phyloP scores from a whole-genome alignment of 1,140 invertebrate genomes.

The Hormaphis cornu region DNA sequence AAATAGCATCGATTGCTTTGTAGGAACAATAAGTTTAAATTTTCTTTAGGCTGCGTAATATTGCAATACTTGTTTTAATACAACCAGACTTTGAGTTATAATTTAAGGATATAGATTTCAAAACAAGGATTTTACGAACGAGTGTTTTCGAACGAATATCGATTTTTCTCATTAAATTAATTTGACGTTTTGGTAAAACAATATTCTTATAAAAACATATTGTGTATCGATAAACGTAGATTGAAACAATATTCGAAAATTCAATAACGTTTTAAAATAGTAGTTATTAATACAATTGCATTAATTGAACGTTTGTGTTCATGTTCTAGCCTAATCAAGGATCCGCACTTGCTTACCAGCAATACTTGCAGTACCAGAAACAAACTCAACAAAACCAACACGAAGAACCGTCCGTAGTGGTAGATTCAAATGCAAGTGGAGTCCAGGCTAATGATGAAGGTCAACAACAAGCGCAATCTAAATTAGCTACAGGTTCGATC shows the following conservation, averaged over 20 bases:
- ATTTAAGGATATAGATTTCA: no score
- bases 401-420: not conserved
- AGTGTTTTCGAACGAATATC: no score
- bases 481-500: conserved; percentile 27
- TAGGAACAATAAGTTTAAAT: no score
- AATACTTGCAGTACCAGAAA: conserved; percentile 4
- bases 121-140: no score
- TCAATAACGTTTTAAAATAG: not conserved
- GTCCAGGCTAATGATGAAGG: not conserved
- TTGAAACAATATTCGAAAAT: not conserved
- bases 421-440: not conserved
- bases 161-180: no score
- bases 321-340: not conserved
- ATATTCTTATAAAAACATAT: no score
- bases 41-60: no score
- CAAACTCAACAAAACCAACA: not conserved
- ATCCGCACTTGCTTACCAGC: conserved; percentile 5
- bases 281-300: not conserved
- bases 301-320: not conserved
- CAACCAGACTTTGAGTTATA: no score
- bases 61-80: no score
- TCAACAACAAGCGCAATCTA: conserved; percentile 11
- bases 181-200: no score
- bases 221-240: not conserved
- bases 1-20: no score